Evolutionary conservation across 2,888 invertebrate genomes (phyloP).

Genomic region (Drosophila lacicola): DNA sequence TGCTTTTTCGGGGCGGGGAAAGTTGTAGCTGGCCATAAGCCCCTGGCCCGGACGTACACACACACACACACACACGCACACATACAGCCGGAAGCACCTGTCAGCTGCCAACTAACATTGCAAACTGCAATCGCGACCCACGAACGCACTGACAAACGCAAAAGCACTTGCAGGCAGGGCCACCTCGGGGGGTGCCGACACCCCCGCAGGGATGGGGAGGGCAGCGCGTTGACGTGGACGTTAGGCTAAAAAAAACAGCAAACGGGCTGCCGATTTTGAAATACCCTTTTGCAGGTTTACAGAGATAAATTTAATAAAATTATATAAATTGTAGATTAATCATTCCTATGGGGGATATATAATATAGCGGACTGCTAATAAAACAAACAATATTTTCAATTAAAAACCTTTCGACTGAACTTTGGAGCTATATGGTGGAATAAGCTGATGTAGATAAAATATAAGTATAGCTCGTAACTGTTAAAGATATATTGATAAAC

Average conservation of each 20-base stretch:
- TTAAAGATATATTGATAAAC: too few species aligned
- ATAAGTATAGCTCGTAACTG: too few species aligned
- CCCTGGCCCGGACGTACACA: slow-evolving; percentile 11
- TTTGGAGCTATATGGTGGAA: too few species aligned
- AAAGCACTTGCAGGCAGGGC: slow-evolving; percentile 46
- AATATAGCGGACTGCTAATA: too few species aligned
- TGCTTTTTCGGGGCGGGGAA: slow-evolving; percentile 23
- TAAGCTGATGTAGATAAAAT: too few species aligned
- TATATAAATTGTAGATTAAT: too few species aligned
- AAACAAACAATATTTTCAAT: too few species aligned
- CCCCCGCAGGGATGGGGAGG: neutral
- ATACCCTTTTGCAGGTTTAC: too few species aligned
- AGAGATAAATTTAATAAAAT: too few species aligned
- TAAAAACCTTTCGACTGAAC: too few species aligned
- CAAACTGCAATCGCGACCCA: slow-evolving; percentile 35
- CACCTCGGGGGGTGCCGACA: slow-evolving; percentile 34
- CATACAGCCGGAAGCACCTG: slow-evolving; percentile 57
- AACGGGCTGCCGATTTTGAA: too few species aligned
- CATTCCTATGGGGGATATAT: too few species aligned
- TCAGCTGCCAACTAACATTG: slow-evolving; percentile 49
- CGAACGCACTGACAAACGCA: slow-evolving; percentile 35
- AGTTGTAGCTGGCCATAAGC: slow-evolving; percentile 9
- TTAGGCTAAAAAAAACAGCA: slow-evolving; percentile 28
- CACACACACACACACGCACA: slow-evolving; percentile 15
- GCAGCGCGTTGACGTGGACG: slow-evolving; percentile 56